phyloP scores from a whole-genome alignment of 2,113 vertebrate species.

The Okapia johnstoni region DNA sequence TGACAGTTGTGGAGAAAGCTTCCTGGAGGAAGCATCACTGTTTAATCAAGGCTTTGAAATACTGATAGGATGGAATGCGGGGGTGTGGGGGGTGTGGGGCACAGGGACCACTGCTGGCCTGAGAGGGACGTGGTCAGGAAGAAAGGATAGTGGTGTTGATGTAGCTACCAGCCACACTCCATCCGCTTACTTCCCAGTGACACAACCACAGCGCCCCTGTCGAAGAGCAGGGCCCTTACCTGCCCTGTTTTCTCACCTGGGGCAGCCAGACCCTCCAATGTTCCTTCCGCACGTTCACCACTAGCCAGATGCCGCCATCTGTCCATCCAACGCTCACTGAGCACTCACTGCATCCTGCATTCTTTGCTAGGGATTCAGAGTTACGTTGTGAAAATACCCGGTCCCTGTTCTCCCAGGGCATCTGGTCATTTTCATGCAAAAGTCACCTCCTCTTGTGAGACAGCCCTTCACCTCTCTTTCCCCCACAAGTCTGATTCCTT shows the following conservation, averaged over 20 bases:
- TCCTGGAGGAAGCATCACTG: not conserved
- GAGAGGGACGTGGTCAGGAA: not conserved
- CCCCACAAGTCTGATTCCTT: not conserved
- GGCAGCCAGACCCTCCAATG: fast-evolving
- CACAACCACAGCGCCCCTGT: not conserved
- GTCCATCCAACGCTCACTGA: not conserved
- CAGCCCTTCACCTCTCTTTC: not conserved
- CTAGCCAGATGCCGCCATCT: not conserved
- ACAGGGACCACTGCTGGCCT: not conserved
- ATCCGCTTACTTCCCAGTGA: not conserved
- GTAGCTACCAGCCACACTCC: not conserved
- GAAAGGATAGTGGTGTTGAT: not conserved
- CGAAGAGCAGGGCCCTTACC: not conserved
- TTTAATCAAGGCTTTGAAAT: not conserved
- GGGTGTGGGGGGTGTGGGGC: not conserved
- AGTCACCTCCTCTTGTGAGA: not conserved
- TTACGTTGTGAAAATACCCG: not conserved
- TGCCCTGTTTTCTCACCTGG: not conserved
- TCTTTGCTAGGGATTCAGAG: not conserved
- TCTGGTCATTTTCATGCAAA: not conserved
- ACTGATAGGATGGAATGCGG: not conserved
- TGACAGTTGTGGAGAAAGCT: not conserved
- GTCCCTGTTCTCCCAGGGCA: not conserved
- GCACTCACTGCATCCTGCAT: not conserved
- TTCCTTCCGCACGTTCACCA: not conserved